Base-by-base conservation (phyloP, 2,113 vertebrate species). In the Vicugna pacos region DNA sequence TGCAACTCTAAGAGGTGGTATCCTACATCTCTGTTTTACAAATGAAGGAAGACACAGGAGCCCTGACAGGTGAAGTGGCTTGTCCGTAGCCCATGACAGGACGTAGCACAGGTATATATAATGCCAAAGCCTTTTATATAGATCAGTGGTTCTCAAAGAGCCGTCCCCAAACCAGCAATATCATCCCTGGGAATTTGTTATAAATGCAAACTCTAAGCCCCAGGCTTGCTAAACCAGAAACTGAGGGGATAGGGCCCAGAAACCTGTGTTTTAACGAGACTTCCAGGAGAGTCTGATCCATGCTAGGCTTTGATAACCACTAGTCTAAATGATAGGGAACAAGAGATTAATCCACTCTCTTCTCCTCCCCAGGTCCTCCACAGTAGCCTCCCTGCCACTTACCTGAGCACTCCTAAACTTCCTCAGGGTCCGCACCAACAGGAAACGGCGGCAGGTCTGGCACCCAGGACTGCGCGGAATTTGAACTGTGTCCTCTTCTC, bases 371-470 rank as follows among this genome's bases (percentile, higher is more conserved):
- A 42, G 38, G 13, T 11, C 9, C 22, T 70, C n/a, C 1, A 6
- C 4, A 19, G 24, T 10, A 35, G 10, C n/a, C 7, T 26, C 16
- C 8, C 4, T 54, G n/a, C 35, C 26, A 30, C 91, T 87, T 93
- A 97, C 98, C 80, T 90, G 22, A 13, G 97, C 96, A 0, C 1
- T 0, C 0, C 0, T 0, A 76, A 97, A 97, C 0, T 0, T 22
- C 17, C 0, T 13, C 4, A 5, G 14, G 0, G 5, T 75, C 7
- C 0, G 9, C 58, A 97, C 93, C 69, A 97, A 8, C 24, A 1
- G 0, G 14, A 60, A 93, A 3, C 0, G 58, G 4, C 0, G 58
- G 26, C n/a, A 89, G 14, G 13, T 60, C 67, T 50, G 67, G 48
- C 46, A 88, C 20, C 5, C 48, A 6, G 77, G 35, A 12, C 11